These are phyloP conservation scores for Drosophila barbarae DNA, from an alignment of 2,888 invertebrate species.

Conservation along the genomic window DNA sequence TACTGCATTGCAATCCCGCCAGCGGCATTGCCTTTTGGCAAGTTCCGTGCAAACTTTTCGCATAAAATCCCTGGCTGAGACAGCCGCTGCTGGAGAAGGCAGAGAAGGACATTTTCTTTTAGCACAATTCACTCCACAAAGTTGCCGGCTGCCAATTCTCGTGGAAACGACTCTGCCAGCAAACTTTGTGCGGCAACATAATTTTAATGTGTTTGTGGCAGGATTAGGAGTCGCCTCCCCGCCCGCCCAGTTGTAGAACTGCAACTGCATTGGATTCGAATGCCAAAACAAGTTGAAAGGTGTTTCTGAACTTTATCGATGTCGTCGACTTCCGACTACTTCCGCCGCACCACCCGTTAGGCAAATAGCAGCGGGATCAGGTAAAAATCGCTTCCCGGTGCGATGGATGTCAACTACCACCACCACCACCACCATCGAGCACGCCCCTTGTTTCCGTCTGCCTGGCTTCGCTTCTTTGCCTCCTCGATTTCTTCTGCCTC, in stretches of 20 bases:
- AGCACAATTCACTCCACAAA: slow-evolving; percentile 71
- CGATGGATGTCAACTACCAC: slow-evolving; percentile 58
- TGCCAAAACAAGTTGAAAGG: slow-evolving; percentile 57
- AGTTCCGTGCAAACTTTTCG: slow-evolving; percentile 67
- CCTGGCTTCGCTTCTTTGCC: slow-evolving; percentile 23
- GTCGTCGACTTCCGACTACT: slow-evolving; percentile 48
- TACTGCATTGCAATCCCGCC: slow-evolving; percentile 41
- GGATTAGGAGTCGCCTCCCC: slow-evolving; percentile 48
- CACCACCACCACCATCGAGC: slow-evolving; percentile 50
- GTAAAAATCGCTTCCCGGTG: slow-evolving; percentile 58
- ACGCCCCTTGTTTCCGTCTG: slow-evolving; percentile 57
- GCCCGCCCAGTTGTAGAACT: not conserved
- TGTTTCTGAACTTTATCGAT: slow-evolving; percentile 50
- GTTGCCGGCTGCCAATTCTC: slow-evolving; percentile 59
- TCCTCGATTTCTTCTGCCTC: slow-evolving; percentile 24
- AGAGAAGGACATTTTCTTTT: slow-evolving; percentile 69
- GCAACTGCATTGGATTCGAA: slow-evolving; percentile 34
- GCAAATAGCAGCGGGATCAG: slow-evolving; percentile 43
- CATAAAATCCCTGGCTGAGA: slow-evolving; percentile 61
- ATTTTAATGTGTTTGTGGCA: slow-evolving; percentile 54
- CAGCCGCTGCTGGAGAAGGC: slow-evolving; percentile 16
- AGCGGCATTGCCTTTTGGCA: slow-evolving; percentile 46
- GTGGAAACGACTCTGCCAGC: slow-evolving; percentile 47
- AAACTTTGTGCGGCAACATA: slow-evolving; percentile 49
- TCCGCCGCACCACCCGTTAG: slow-evolving; percentile 27